A percentile compares a stretch with the other conserved stretches of the same genome.
Conservation (phyloP, 2,113 vertebrate genomes). For the Gavia stellata region DNA sequence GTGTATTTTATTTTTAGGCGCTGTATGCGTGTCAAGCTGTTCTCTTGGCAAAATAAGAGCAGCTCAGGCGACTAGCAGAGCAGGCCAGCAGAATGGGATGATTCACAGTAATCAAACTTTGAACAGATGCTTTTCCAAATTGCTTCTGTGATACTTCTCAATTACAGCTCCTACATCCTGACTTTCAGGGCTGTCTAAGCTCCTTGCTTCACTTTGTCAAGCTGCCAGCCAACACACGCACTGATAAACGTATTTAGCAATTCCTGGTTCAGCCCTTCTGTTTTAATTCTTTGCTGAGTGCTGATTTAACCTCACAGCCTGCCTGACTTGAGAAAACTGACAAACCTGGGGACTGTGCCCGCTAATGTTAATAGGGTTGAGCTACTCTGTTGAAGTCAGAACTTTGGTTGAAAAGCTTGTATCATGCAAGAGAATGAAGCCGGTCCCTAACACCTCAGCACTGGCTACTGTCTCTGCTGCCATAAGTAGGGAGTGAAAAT, state of each 20-base stretch:
- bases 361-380: neutral
- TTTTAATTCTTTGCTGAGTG: slow-evolving; percentile 22
- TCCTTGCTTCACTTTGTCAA: neutral
- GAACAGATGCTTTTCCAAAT: slow-evolving; percentile 10
- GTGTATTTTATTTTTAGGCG: slow-evolving; percentile 11
- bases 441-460: neutral
- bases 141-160: slow-evolving; percentile 26
- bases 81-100: neutral
- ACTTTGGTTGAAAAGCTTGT: neutral
- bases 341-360: neutral
- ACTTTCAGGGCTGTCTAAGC: neutral
- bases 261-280: neutral
- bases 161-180: slow-evolving; percentile 19
- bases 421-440: neutral
- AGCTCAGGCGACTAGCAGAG: slow-evolving; percentile 1
- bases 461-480: neutral
- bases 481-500: neutral
- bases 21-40: neutral
- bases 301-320: neutral
- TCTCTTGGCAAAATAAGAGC: slow-evolving; percentile 8
- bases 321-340: neutral
- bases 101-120: slow-evolving; percentile 24
- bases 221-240: neutral
- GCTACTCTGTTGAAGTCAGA: neutral
- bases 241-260: slow-evolving; percentile 18